Base-by-base conservation (phyloP, 2,888 invertebrate species). In the Melieria picta region DNA sequence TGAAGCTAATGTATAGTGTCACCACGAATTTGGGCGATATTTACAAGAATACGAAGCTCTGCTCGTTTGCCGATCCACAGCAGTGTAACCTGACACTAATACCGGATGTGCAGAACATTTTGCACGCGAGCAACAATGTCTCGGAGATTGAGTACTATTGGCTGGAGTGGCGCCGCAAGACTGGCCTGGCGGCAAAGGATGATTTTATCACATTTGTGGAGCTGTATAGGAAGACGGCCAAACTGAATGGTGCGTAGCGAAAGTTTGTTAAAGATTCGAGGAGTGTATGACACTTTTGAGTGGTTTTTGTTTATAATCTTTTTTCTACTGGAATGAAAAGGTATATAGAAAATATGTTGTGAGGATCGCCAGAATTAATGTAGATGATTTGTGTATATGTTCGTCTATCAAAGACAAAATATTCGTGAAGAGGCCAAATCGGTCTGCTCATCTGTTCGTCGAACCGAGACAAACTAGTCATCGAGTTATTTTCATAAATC, bases 41-140 rank as follows among this genome's bases (percentile, higher is more conserved):
- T 75, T 94, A 93, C 81, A 91, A 92, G 0, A 93, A 90, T 3
- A 90, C 93, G 0, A 92, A 92, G 82, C 90, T 95, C n/a, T 94
- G 94, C 80, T 90, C 90, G 5, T 93, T 86, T 79, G 89, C 89
- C 43, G 88, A 93, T 73, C 81, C 83, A 0, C 83, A 81, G 0
- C 91, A 91, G 77, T 94, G 94, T 78, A 90, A 92, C 79, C 84
- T 94, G 13, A 82, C 89, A 9, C 86, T 94, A 46, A 93, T 94
- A 84, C 94, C 94, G 4, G 81, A 85, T 11, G 83, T 85, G 4
- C 85, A 85, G 75, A 73, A 77, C 4, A 78, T 83, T 63, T 71
- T 86, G 11, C 82, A 83, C 48, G 71, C 73, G 1, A 81, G 83
- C 11, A 72, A 71, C 4, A 75, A 85, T 76, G 77, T 82, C 1